These are phyloP conservation scores for Lithodes maja DNA, from an alignment of 2,888 invertebrate species.

Conservation along the genomic window DNA sequence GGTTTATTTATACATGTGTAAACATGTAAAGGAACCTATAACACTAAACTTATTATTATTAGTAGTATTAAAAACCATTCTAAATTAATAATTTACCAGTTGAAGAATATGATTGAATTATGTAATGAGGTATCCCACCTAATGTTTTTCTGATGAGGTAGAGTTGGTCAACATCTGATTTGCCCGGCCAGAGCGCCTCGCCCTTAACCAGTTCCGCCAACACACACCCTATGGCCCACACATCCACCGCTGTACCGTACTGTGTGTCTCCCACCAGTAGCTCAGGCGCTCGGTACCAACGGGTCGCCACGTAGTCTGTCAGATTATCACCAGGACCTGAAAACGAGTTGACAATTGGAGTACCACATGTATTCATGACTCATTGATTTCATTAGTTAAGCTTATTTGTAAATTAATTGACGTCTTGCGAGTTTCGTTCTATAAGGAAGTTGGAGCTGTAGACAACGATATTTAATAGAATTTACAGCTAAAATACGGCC, in stretches of 20 bases:
- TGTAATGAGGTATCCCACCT: constrained; percentile 57
- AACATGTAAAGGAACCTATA: no score
- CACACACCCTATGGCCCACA: constrained; percentile 93
- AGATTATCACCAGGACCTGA: constrained; percentile 37
- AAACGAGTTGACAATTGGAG: no score
- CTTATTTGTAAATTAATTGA: no score
- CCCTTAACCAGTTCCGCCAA: constrained; percentile 78
- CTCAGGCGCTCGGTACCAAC: constrained; percentile 99
- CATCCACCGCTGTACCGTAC: constrained; percentile 84
- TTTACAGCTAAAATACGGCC: no score
- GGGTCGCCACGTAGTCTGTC: constrained; percentile 93
- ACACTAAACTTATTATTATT: background rate
- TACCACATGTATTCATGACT: no score
- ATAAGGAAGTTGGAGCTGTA: no score
- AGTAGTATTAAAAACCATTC: background rate
- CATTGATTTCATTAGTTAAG: no score
- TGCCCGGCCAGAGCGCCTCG: constrained; percentile 98
- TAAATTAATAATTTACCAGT: no score
- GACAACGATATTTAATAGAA: no score
- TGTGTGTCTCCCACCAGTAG: constrained; percentile 95
- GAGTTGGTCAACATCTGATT: constrained; percentile 98
- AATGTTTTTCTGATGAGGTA: constrained; percentile 96
- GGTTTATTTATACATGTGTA: background rate
- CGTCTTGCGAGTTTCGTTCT: no score
- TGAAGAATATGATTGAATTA: no score